Conservation (phyloP, 2,113 vertebrate species). For the Todiramphus saurophagus region DNA sequence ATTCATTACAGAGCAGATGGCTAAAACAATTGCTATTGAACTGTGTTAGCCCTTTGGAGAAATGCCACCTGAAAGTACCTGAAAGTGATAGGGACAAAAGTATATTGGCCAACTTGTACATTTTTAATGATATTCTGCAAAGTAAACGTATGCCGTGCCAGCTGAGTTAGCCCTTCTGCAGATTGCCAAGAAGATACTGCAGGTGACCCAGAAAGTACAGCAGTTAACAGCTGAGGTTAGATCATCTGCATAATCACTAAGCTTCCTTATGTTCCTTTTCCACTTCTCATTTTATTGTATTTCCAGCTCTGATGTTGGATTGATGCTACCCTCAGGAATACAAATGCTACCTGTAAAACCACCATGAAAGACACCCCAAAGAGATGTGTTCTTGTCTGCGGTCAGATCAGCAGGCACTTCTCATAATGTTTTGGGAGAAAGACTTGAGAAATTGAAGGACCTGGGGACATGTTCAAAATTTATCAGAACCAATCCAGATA, state of each 20-base stretch:
- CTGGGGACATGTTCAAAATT: not conserved
- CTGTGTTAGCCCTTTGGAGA: not conserved
- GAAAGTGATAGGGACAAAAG: not conserved
- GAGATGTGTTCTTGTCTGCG: rapidly evolving
- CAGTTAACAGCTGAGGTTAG: not conserved
- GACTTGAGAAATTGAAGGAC: not conserved
- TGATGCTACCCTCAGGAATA: not conserved
- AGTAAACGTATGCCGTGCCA: not conserved
- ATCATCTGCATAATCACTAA: not conserved
- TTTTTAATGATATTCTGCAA: conserved; percentile 26
- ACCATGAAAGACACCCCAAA: not conserved
- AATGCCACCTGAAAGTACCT: not conserved
- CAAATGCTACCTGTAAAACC: not conserved
- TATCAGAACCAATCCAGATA: not conserved
- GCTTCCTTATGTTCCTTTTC: not conserved
- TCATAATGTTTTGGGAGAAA: not conserved
- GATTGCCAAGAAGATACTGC: not conserved
- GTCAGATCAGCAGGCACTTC: not conserved
- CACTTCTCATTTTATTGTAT: not conserved
- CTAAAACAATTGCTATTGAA: not conserved
- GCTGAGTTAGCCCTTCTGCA: not conserved
- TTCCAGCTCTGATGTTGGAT: not conserved
- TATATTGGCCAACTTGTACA: not conserved
- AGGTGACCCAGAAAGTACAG: not conserved
- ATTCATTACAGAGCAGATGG: not conserved